These are phyloP conservation scores for Junonia oenone DNA, from an alignment of 2,888 invertebrate species.

Conservation along the genomic window DNA sequence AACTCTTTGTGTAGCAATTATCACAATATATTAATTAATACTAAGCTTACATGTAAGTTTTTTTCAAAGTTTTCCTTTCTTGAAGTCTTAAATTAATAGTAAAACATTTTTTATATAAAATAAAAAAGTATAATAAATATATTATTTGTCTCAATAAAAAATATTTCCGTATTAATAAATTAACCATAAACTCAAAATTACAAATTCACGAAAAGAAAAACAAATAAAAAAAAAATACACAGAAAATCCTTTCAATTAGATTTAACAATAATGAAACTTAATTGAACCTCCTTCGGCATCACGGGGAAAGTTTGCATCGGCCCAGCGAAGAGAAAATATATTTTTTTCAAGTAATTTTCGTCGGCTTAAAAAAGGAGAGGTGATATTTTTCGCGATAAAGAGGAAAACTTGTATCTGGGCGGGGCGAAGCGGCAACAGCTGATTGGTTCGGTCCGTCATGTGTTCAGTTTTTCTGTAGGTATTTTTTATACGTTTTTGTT, in stretches of 20 bases:
- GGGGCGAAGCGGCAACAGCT: constrained; percentile 69
- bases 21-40: too few relatives aligned
- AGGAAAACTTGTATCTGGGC: constrained; percentile 67
- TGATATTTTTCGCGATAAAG: constrained; percentile 61
- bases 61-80: too few relatives aligned
- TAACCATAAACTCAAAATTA: too few relatives aligned
- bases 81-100: too few relatives aligned
- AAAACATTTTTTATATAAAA: too few relatives aligned
- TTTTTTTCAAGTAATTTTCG: constrained; percentile 7
- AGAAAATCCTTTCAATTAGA: too few relatives aligned
- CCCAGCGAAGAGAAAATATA: background rate
- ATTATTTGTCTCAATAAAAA: too few relatives aligned
- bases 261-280: background rate
- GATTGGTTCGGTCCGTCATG: constrained; percentile 66
- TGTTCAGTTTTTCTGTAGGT: constrained; percentile 73
- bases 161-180: too few relatives aligned
- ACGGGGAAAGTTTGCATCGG: background rate
- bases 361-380: constrained; percentile 31
- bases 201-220: too few relatives aligned
- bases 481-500: constrained; percentile 43
- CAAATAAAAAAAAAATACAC: too few relatives aligned
- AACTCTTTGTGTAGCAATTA: background rate
- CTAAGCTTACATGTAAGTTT: too few relatives aligned
- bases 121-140: too few relatives aligned
- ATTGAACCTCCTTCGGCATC: background rate